Percentiles rank a stretch among this genome's conserved stretches.
These are phyloP conservation scores for Lamellibrachia columna DNA, from an alignment of 2,888 invertebrate species.

Conservation along the genomic window DNA sequence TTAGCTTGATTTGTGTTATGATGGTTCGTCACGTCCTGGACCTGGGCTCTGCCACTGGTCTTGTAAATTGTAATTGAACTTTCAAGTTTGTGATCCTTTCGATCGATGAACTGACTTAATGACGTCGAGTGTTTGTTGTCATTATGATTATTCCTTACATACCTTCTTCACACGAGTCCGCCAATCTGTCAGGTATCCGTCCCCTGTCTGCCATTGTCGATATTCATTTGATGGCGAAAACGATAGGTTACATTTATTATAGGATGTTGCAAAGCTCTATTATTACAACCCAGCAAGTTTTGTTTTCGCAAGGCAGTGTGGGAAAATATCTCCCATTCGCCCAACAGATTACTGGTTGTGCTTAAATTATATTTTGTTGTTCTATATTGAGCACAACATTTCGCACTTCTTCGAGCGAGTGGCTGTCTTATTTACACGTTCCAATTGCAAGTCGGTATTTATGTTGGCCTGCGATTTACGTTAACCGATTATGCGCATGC, in stretches of 20 bases:
- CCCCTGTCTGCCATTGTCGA: not conserved
- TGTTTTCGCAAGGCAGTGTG: constrained; percentile 16
- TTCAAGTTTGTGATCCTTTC: constrained; percentile 9
- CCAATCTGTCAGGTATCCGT: not conserved
- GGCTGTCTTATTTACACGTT: not conserved
- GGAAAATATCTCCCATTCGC: not conserved
- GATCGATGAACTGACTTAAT: constrained; percentile 9
- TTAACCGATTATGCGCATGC: not conserved
- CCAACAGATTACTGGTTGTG: not conserved
- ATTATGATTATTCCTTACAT: constrained; percentile 8
- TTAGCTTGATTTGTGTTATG: not conserved
- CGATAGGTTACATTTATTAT: not conserved
- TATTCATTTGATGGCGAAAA: not conserved
- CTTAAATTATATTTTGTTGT: not conserved
- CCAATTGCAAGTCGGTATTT: not conserved
- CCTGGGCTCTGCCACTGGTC: not conserved
- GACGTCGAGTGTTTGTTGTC: constrained; percentile 16
- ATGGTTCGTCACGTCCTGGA: not conserved
- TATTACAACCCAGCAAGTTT: not conserved
- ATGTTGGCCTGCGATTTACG: not conserved
- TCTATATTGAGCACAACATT: not conserved
- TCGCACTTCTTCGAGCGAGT: not conserved
- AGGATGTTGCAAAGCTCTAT: not conserved
- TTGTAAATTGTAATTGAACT: not conserved
- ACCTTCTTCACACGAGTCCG: not conserved